Evolutionary conservation across 1,140 invertebrate species (phyloP), one percentile per base, ranked within the genome.

Genomic region (Paraescarpia echinospica): DNA sequence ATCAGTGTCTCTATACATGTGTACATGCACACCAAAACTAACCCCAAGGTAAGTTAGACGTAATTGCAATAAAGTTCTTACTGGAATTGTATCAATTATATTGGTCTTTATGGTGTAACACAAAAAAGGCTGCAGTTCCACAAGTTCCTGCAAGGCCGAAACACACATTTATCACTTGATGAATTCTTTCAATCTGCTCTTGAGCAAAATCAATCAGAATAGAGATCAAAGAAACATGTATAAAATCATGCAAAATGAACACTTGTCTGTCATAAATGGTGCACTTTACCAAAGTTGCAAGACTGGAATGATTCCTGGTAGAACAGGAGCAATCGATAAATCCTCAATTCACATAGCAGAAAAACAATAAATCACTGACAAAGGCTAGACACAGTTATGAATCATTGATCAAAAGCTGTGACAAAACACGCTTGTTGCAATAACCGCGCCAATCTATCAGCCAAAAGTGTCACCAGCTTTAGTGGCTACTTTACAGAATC

Each of bases 311-410:
- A 77, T 77, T 31, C 59, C 59, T 18, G 59, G 22, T 14, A 51
- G 48, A 51, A 51, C 18, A 18, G 22, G 59, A 77, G 27, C 9
- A 77, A 77, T 77, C 59, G 59, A 77, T 77, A 77, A 77, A 77
- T 77, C 59, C 59, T 27, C 14, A 77, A 77, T 77, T 77, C 59
- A 77, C 59, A 77, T 6, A 27, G 59, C 59, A 77, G 59, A 77
- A 77, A 77, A 77, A 77, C 59, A 18, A 77, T 77, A 77, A 77
- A 77, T 77, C 59, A 77, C 59, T 77, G 59, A 77, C 59, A 77
- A 27, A 77, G 59, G 59, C 59, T 77, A 77, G 59, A 77, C 59
- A 77, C 59, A 27, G 59, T 77, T 77, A 77, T 77, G 59, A 77
- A 77, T 77, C 59, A 77, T 77, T 77, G 59, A 77, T 77, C 59